phyloP scores from a whole-genome alignment of 2,113 vertebrate species.

The Brienomyrus brachyistius region DNA sequence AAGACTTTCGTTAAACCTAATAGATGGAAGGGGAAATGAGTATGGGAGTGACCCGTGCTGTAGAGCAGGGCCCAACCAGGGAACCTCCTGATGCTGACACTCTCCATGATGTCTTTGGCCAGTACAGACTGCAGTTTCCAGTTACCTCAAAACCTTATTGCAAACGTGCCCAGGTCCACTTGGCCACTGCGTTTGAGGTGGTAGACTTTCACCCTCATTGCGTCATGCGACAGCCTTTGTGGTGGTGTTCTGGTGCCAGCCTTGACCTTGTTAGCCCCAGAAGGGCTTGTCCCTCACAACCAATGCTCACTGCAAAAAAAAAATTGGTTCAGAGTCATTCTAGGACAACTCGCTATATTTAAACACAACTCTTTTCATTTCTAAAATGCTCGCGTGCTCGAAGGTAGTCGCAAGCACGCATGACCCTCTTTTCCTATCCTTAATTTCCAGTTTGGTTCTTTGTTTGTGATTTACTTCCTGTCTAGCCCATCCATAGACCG shows the following conservation, averaged over 20 bases:
- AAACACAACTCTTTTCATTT: background rate
- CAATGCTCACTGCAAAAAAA: constrained; percentile 7
- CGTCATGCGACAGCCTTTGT: background rate
- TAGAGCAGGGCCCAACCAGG: background rate
- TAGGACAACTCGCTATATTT: background rate
- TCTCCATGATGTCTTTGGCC: background rate
- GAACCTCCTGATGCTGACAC: background rate
- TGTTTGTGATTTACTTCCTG: background rate
- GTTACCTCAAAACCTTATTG: background rate
- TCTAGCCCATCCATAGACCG: background rate
- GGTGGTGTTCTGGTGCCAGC: background rate
- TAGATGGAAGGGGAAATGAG: background rate
- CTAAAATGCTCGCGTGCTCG: background rate
- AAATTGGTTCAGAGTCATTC: background rate
- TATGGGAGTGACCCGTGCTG: background rate
- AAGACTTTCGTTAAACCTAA: background rate
- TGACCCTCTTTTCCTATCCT: background rate
- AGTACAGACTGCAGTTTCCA: background rate
- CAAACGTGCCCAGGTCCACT: background rate
- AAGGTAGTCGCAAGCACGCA: background rate
- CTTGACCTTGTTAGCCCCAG: background rate
- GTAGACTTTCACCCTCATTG: background rate
- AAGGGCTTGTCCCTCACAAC: constrained; percentile 5
- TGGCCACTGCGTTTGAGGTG: background rate
- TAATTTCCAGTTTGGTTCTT: background rate